phyloP scores from a whole-genome alignment of 2,113 vertebrate genomes.

The Lucifuga dentata region DNA sequence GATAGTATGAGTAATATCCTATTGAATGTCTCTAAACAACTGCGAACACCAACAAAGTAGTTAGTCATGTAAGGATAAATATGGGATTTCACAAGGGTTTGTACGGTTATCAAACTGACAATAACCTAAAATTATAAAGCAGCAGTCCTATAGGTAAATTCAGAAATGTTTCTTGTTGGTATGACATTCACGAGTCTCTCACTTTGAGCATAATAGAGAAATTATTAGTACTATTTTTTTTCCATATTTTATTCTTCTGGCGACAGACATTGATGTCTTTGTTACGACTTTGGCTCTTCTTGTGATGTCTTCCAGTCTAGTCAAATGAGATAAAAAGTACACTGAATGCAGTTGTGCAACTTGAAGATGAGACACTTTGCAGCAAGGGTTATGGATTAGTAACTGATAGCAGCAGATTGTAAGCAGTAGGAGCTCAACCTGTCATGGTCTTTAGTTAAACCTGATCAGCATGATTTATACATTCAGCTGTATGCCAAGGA shows the following conservation, averaged over 20 bases:
- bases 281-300: conserved; percentile 1
- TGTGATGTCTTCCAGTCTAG: background rate
- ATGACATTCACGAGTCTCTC: too few species aligned
- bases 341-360: background rate
- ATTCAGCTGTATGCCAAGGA: background rate
- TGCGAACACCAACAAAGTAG: background rate
- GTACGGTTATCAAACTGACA: background rate
- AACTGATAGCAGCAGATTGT: background rate
- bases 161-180: background rate
- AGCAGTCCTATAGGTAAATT: background rate
- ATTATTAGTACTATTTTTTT: background rate
- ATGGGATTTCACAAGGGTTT: background rate
- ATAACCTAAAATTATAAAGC: background rate
- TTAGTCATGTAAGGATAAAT: too few species aligned
- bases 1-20: too few species aligned
- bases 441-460: background rate
- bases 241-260: background rate
- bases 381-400: too few species aligned
- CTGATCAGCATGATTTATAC: background rate
- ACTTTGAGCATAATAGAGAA: background rate
- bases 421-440: background rate
- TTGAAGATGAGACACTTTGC: background rate
- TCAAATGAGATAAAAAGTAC: background rate
- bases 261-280: background rate
- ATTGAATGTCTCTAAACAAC: conserved; percentile 7